Percentiles rank a stretch among this genome's conserved stretches.
These are phyloP conservation scores for Drosophila sp. DNA, from an alignment of 1,140 invertebrate species.

Conservation along the genomic window DNA sequence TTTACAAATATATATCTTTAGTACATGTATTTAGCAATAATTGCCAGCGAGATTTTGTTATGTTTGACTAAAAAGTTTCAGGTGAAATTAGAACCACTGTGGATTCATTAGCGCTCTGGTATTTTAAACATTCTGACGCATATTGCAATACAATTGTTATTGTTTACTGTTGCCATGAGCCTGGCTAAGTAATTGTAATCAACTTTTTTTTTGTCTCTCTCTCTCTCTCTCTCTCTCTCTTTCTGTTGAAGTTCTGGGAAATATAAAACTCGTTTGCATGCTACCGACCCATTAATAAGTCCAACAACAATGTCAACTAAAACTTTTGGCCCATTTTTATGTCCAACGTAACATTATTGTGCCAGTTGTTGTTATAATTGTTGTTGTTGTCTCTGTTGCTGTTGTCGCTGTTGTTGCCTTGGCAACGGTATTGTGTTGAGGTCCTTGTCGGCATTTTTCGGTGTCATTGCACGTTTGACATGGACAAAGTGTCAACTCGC, in stretches of 20 bases:
- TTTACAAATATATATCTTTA: too few species aligned
- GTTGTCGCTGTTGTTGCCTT: constrained; percentile 53
- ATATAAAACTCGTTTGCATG: constrained; percentile 44
- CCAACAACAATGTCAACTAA: constrained; percentile 39
- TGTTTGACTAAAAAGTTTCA: neutral
- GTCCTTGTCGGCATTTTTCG: constrained; percentile 38
- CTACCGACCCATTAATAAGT: constrained; percentile 44
- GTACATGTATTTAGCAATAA: too few species aligned
- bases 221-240: neutral
- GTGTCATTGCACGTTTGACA: constrained; percentile 71
- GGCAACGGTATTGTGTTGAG: constrained; percentile 45
- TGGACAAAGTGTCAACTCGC: constrained; percentile 70
- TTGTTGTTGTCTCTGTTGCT: constrained; percentile 34
- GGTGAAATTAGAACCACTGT: neutral
- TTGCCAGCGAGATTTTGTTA: too few species aligned
- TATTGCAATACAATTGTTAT: constrained; percentile 1
- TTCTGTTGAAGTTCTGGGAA: constrained; percentile 19
- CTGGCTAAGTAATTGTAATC: constrained; percentile 14
- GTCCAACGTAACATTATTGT: constrained; percentile 10
- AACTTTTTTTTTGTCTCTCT: neutral
- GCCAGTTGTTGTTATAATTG: constrained; percentile 28
- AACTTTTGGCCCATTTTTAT: constrained; percentile 52
- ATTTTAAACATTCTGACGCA: neutral
- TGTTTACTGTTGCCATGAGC: constrained; percentile 17
- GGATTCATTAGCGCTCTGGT: neutral